Base-by-base conservation (phyloP, 2,888 invertebrate species). In the Minunthozetes semirufus region DNA sequence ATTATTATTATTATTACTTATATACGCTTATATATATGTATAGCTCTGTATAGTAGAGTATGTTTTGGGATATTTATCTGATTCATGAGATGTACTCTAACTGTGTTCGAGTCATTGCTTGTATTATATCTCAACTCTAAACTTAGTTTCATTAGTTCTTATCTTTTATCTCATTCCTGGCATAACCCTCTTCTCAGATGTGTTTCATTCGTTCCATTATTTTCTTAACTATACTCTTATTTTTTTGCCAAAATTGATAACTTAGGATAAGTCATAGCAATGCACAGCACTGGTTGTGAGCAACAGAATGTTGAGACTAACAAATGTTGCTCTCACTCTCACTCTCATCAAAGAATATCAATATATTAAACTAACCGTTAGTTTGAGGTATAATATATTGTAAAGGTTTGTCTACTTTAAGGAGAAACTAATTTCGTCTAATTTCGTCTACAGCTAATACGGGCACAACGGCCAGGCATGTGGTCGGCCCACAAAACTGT, bases 131-230 rank as follows among this genome's bases (percentile, higher is more conserved):
- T 13, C 22, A 27, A 63, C 63, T 63, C 38, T 63, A 68, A 29
- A 61, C 22, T 61, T 3, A 68, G 42, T 68, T 68, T 68, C 68
- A 68, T 68, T 68, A 68, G 42, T 68, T 22, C 42, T 68, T 68
- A 68, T 68, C 68, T 68, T 42, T 46, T 22, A 68, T 68, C 68
- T 68, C 13, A 68, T 68, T 68, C 68, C 38, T 68, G 68, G 68
- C 68, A 29, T 61, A 61, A 61, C 61, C 27, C 33, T 13, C 27
- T 29, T 29, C 5, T 33, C 27, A 13, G 6, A 9, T 63, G 1
- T 42, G 1, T 68, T 42, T 1, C 17, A 22, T 22, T 68, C 17
- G 13, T 68, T 42, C 1, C 29, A 22, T 22, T 68, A 33, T 22
- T 42, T 29, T n/a, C 46, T 68, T 42, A 68, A 42, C 68, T 68